Conservation (phyloP, 2,797 vertebrate genomes). For the Falco cherrug region DNA sequence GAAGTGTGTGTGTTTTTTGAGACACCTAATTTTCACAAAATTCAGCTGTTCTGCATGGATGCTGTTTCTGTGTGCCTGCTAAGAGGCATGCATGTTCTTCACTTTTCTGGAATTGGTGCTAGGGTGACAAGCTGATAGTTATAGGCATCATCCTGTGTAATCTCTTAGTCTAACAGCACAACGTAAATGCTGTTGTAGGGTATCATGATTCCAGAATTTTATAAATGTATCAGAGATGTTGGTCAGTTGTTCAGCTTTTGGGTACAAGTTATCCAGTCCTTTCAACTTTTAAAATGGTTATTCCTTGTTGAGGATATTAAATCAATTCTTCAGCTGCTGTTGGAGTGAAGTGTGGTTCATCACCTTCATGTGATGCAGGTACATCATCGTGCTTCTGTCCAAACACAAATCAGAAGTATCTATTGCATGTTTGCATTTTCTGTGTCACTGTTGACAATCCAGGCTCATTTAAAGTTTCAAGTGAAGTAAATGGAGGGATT, state of each 20-base stretch:
- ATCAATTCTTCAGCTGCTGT: not conserved
- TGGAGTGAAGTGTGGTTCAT: not conserved
- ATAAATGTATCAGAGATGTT: not conserved
- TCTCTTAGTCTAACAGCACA: not conserved
- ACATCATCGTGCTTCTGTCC: not conserved
- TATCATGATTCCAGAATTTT: not conserved
- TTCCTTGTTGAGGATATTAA: not conserved
- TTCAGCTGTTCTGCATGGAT: not conserved
- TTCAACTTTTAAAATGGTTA: not conserved
- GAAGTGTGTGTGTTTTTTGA: not conserved
- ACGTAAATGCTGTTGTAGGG: not conserved
- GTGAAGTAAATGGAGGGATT: not conserved
- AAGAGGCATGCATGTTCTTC: rapidly evolving
- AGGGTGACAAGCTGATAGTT: not conserved
- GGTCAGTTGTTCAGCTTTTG: not conserved
- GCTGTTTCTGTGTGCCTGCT: not conserved
- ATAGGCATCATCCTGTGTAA: not conserved
- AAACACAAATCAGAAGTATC: not conserved
- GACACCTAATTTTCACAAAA: not conserved
- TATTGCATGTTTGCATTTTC: not conserved
- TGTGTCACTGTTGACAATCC: not conserved
- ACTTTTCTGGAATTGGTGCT: not conserved
- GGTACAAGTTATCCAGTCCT: not conserved
- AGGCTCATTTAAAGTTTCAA: not conserved
- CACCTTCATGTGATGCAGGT: rapidly evolving